phyloP scores from a whole-genome alignment of 2,113 vertebrate species.

The Serinus canaria region DNA sequence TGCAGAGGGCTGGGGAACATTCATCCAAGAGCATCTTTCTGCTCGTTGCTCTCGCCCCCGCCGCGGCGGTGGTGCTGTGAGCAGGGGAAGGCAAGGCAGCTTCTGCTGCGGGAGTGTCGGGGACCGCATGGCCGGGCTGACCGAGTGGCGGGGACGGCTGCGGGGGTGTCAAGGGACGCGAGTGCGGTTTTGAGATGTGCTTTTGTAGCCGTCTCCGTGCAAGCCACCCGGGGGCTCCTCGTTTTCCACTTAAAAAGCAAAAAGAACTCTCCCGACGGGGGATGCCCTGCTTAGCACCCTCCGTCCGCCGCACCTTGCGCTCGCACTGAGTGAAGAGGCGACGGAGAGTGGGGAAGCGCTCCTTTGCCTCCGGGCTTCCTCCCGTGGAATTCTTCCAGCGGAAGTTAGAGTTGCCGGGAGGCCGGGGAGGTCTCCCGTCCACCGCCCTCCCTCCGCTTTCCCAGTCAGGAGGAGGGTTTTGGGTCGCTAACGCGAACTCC shows the following conservation, averaged over 20 bases:
- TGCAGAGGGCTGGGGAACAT: not conserved
- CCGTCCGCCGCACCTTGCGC: not conserved
- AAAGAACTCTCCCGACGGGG: not conserved
- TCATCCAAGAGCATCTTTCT: not conserved
- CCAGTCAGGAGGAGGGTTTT: not conserved
- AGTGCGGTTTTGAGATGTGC: not conserved
- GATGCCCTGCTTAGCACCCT: not conserved
- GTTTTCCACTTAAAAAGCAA: not conserved
- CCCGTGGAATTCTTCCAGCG: not conserved
- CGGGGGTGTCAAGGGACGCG: not conserved
- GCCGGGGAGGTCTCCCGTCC: not conserved
- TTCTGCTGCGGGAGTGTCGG: fast-evolving
- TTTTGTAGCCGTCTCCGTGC: not conserved
- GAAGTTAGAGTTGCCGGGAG: not conserved
- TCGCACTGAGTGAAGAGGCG: not conserved
- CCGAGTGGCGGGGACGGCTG: fast-evolving
- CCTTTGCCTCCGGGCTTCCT: not conserved
- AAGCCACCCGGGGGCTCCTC: not conserved
- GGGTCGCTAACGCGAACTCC: fast-evolving
- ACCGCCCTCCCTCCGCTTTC: not conserved
- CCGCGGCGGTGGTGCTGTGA: not conserved
- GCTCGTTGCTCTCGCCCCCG: no score
- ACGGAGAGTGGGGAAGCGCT: not conserved
- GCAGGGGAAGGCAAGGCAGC: not conserved
- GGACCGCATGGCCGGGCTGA: not conserved